These are phyloP conservation scores for Daphoenositta chrysoptera DNA, from an alignment of 2,113 vertebrate genomes.

Conservation along the genomic window DNA sequence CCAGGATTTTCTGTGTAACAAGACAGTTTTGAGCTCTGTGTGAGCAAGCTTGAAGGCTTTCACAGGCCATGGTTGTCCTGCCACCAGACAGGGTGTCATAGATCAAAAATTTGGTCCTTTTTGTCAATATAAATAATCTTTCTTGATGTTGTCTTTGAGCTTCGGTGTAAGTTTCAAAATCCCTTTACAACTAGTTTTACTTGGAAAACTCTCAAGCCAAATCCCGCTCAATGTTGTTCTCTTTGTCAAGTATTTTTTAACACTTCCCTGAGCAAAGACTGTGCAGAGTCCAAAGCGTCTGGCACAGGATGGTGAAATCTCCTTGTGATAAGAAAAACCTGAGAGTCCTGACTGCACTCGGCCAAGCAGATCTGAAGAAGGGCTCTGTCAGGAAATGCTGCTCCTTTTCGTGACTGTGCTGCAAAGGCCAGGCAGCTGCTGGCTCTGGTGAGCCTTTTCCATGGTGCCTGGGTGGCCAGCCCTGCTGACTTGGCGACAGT, in stretches of 20 bases:
- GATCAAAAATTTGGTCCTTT: neutral
- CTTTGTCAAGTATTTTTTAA: neutral
- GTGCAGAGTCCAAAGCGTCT: neutral
- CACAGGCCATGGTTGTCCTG: neutral
- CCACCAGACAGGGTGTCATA: neutral
- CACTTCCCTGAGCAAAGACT: neutral
- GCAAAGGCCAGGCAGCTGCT: neutral
- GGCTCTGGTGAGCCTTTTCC: neutral
- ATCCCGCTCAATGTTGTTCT: neutral
- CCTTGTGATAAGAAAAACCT: neutral
- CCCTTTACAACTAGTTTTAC: neutral
- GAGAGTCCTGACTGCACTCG: neutral
- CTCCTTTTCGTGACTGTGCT: neutral
- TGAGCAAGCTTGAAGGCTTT: neutral
- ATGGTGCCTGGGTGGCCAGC: neutral
- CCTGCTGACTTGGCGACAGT: neutral
- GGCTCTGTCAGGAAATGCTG: neutral
- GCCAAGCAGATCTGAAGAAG: neutral
- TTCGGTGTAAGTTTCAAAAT: neutral
- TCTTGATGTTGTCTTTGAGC: neutral
- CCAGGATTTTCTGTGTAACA: neutral
- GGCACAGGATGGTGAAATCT: neutral
- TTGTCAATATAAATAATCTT: neutral
- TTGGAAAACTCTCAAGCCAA: neutral
- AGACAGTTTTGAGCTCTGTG: neutral